These are phyloP conservation scores for Lepidostoma basale DNA, from an alignment of 1,140 invertebrate species.

Conservation along the genomic window DNA sequence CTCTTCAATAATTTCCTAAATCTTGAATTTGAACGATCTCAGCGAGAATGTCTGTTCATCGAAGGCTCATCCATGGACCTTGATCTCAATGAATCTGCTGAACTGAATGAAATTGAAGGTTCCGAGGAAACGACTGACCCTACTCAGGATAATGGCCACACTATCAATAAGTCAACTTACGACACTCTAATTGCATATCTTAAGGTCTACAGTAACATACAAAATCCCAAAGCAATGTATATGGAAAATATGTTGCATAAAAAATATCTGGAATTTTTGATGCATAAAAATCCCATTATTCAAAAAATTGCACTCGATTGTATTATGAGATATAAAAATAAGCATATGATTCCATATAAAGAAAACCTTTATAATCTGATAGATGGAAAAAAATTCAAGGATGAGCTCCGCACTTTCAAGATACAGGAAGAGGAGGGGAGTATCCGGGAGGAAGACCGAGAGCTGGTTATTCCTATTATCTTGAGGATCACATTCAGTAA, in stretches of 20 bases:
- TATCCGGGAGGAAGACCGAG: conserved; percentile 75
- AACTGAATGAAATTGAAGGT: conserved; percentile 46
- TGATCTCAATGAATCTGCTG: conserved; percentile 43
- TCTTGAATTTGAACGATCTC: conserved; percentile 61
- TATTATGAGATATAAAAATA: conserved; percentile 81
- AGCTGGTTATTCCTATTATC: conserved; percentile 78
- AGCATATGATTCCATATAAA: conserved; percentile 75
- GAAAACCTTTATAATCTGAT: conserved; percentile 77
- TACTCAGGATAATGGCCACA: conserved; percentile 51
- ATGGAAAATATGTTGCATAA: conserved; percentile 75
- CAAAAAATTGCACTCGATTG: conserved; percentile 88
- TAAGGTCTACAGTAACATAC: conserved; percentile 78
- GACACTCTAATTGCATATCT: conserved; percentile 76
- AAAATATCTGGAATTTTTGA: conserved; percentile 80
- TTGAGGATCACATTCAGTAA: conserved; percentile 89
- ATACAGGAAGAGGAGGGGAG: conserved; percentile 72
- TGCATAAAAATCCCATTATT: conserved; percentile 75
- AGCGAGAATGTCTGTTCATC: conserved; percentile 49
- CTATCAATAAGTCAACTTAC: conserved; percentile 59
- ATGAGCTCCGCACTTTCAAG: conserved; percentile 79
- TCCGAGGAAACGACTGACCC: conserved; percentile 50
- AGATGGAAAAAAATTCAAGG: conserved; percentile 87
- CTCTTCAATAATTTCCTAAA: conserved; percentile 82
- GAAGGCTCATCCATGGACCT: conserved; percentile 49
- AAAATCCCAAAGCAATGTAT: conserved; percentile 79